Percentiles rank a stretch among this genome's conserved stretches.
phyloP scores from a whole-genome alignment of 2,888 invertebrate genomes.

The Allolobophora icterica region DNA sequence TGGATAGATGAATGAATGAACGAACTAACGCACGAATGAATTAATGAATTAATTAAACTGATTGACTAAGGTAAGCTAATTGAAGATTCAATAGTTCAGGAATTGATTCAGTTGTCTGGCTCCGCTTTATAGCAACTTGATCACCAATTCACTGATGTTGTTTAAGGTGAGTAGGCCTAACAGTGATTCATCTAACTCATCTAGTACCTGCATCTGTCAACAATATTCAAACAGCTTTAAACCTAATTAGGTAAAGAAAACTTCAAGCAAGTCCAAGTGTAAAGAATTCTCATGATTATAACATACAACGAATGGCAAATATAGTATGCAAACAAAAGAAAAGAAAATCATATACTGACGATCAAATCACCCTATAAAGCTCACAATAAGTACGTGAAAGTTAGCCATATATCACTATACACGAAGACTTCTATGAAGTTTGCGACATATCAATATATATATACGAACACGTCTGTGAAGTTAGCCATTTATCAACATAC shows the following conservation, averaged over 20 bases:
- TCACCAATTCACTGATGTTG: background rate
- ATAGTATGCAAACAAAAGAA: background rate
- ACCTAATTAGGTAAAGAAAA: background rate
- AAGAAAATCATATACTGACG: background rate
- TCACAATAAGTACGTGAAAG: background rate
- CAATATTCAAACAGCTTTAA: background rate
- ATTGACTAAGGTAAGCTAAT: background rate
- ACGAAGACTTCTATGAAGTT: background rate
- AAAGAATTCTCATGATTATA: background rate
- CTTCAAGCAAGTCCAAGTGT: background rate
- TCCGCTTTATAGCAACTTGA: background rate
- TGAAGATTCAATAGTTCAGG: background rate
- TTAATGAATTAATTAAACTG: too few relatives aligned
- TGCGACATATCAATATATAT: background rate
- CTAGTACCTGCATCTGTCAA: background rate
- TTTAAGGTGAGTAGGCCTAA: background rate
- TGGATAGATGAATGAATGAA: too few relatives aligned
- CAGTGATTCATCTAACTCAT: too few relatives aligned
- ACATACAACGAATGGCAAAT: background rate
- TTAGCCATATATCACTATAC: background rate
- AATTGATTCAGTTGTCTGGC: background rate
- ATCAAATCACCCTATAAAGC: constrained; percentile 11
- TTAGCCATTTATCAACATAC: background rate
- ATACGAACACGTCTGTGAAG: background rate
- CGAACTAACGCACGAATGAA: too few relatives aligned